Evolutionary conservation across 2,113 vertebrate species (phyloP), one percentile per base, ranked within the genome.

Genomic region (Morone saxatilis): DNA sequence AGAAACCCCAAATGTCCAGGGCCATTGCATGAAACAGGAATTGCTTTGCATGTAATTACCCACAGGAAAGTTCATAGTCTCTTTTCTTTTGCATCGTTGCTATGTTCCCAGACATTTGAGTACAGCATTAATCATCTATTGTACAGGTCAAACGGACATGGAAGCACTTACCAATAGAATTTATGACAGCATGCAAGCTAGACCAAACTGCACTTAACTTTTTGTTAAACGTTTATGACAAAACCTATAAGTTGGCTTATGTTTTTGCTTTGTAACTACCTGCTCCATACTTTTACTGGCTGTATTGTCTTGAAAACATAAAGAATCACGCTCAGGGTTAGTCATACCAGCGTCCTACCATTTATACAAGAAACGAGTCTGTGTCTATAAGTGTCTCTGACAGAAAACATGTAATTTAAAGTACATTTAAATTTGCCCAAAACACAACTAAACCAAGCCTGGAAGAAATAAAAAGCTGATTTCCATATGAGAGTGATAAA

Each of bases 11-110:
- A 88, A 75, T 53, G 38, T 91, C 76, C 83, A 75, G 65, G 67
- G 56, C 43, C 53, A 57, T 70, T 86, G 73, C 67, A 85, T 77
- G 45, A 79, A 92, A 86, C 87, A 89, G 86, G 83, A 92, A 83
- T 73, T 76, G 88, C 82, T 89, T 86, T 83, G 63, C 57, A 69
- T 78, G 83, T 88, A 89, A 91, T 91, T 85, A 69, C 77, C 71
- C 74, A 76, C 76, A 73, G 78, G 78, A 89, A 92, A 84, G 86
- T 79, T 91, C 71, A 84, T 47, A 80, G 63, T 62, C 63, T 69
- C 54, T 78, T 71, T 70, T 69, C 75, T 78, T 84, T 81, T 88
- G 80, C 77, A 71, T 78, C 10, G 0, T 36, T 81, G 78, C 68
- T 76, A 83, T 79, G 66, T 91, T 91, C 81, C 84, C 76, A 87